A percentile compares a stretch with the other conserved stretches of the same genome.
Evolutionary conservation across 2,797 vertebrate species (phyloP).

Genomic region (Poecilia picta): DNA sequence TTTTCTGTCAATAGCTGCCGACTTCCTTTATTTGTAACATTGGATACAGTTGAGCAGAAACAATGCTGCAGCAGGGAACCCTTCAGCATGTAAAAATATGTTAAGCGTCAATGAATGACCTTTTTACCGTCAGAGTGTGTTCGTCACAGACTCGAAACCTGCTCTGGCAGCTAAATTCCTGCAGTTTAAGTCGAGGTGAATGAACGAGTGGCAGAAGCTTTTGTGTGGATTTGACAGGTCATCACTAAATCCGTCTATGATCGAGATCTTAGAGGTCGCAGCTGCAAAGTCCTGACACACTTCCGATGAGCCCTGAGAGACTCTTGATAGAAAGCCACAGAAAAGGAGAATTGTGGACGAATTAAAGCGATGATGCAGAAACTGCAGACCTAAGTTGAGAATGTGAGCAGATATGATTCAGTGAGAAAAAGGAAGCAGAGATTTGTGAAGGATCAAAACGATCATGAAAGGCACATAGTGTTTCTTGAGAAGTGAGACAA

Average conservation of each 20-base stretch:
- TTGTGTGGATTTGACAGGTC: neutral
- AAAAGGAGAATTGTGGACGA: constrained; percentile 3
- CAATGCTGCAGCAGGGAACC: neutral
- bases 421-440: neutral
- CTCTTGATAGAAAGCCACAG: constrained; percentile 10
- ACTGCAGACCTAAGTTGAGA: constrained; percentile 17
- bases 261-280: constrained; percentile 20
- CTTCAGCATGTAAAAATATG: neutral
- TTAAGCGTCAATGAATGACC: neutral
- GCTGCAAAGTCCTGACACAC: constrained; percentile 1
- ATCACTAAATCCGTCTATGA: neutral
- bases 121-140: neutral
- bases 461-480: neutral
- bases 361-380: constrained; percentile 29
- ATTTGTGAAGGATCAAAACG: neutral
- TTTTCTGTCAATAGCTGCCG: constrained; percentile 17
- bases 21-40: neutral
- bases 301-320: constrained; percentile 17
- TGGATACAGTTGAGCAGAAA: neutral
- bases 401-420: constrained; percentile 21
- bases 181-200: neutral
- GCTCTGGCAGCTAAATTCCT: neutral
- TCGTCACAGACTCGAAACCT: neutral
- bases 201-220: neutral
- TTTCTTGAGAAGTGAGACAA: neutral